Base-by-base conservation (phyloP, 2,113 vertebrate genomes). In the Laticauda laticaudata region DNA sequence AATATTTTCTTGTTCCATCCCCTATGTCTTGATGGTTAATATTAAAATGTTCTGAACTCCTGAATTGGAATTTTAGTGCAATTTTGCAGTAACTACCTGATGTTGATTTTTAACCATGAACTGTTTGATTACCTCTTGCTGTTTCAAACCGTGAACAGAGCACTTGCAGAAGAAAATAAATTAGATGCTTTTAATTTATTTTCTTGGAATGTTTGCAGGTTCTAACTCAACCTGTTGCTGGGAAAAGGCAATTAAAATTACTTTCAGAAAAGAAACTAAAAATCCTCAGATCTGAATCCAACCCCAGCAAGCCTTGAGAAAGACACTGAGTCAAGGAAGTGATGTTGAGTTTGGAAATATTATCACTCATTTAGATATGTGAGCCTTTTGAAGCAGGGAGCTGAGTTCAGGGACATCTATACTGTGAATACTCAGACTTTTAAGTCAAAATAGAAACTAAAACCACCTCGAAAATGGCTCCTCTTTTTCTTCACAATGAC, bases 401-500 rank as follows among this genome's bases (percentile, higher is more conserved):
- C 15, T 55, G 8, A 59, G 26, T 43, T 54, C 86, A 51, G 7
- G 14, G 89, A 48, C 12, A 12, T 26, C 1, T 10, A 21, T 4
- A 6, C 1, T 81, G 75, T 81, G 75, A 43, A 39, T 81, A 81
- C 18, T 81, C 18, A 21, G 18, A 43, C n/a, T 43, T 81, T 8
- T 81, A 39, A 43, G 7, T 81, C 34, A 43, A 54, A 86, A 59
- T 21, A 89, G 45, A 93, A 95, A 94, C 59, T 94, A 24, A 89
- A 91, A 54, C 93, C 93, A 69, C 91, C 91, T 93, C 89, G 89
- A 94, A 95, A 92, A 20, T 64, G 94, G 91, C 51, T 93, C 94
- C 93, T 95, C 90, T 94, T 93, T 90, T 94, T 96, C 95, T 95
- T 93, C 92, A 8, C 21, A 0, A 55, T 96, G 96, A 96, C 97